phyloP scores from a whole-genome alignment of 2,888 invertebrate genomes.

The Philaethria dido region DNA sequence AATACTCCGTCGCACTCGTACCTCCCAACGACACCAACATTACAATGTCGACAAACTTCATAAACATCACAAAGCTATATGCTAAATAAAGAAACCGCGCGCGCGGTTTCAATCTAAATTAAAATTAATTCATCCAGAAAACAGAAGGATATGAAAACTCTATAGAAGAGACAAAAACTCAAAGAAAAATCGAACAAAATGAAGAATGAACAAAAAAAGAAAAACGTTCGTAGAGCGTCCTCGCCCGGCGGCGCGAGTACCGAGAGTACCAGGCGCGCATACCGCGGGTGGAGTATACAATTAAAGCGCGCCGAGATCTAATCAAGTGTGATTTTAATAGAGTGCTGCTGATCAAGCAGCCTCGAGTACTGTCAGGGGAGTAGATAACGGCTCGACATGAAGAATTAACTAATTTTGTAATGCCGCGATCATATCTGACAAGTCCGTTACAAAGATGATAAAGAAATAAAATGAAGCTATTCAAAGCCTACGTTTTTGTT shows the following conservation, averaged over 20 bases:
- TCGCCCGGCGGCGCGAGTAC: constrained; percentile 50
- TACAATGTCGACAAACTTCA: constrained; percentile 47
- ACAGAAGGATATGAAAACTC: constrained; percentile 76
- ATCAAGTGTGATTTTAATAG: constrained; percentile 78
- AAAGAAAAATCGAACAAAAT: constrained; percentile 64
- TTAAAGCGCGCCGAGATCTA: constrained; percentile 72
- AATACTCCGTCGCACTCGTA: constrained; percentile 60
- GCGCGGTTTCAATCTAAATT: constrained; percentile 69
- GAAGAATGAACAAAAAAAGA: constrained; percentile 54
- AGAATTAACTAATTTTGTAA: constrained; percentile 57
- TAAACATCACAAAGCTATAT: constrained; percentile 44
- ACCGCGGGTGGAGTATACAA: constrained; percentile 67
- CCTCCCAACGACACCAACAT: constrained; percentile 47
- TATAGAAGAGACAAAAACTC: constrained; percentile 69
- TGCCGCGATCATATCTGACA: constrained; percentile 57
- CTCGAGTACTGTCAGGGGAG: constrained; percentile 51
- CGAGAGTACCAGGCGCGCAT: constrained; percentile 68
- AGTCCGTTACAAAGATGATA: constrained; percentile 53
- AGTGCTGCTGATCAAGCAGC: constrained; percentile 62
- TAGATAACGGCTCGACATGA: constrained; percentile 58
- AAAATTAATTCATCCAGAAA: constrained; percentile 77
- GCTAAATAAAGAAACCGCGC: constrained; percentile 49
- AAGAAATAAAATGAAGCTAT: constrained; percentile 19
- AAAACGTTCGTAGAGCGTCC: constrained; percentile 57
- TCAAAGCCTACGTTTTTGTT: constrained; percentile 3